A percentile compares a stretch with the other conserved stretches of the same genome.
Conservation (phyloP, 1,140 invertebrate genomes). For the Drosophila nigromelanica region DNA sequence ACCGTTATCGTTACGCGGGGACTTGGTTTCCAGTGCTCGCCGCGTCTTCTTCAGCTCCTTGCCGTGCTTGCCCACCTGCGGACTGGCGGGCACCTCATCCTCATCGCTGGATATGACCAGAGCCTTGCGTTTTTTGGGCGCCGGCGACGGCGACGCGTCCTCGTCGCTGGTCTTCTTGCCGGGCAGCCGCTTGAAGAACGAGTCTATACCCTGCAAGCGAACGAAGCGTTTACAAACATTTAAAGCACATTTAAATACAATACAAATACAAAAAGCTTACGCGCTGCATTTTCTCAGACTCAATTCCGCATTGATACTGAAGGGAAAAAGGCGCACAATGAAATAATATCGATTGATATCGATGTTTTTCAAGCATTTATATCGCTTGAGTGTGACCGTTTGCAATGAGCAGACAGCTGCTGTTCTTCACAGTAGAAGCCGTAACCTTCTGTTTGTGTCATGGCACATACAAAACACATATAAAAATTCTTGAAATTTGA, state of each 20-base stretch:
- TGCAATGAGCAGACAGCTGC: not conserved
- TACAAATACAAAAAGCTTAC: conserved; percentile 51
- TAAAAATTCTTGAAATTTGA: no score
- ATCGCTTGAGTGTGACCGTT: conserved; percentile 13
- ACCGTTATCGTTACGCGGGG: conserved; percentile 20
- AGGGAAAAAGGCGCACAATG: conserved; percentile 35
- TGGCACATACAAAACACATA: not conserved
- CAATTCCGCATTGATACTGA: conserved; percentile 7
- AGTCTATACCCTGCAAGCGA: conserved; percentile 54
- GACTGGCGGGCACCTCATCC: conserved; percentile 60
- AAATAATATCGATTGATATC: conserved; percentile 21
- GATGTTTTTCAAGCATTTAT: conserved; percentile 6
- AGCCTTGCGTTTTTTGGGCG: conserved; percentile 70
- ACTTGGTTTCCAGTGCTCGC: conserved; percentile 10
- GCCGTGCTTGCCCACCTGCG: conserved; percentile 39
- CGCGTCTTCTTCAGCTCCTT: conserved; percentile 44
- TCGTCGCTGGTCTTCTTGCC: conserved; percentile 45
- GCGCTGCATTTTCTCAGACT: conserved; percentile 52
- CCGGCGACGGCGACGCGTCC: conserved; percentile 45
- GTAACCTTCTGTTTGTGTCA: conserved; percentile 18
- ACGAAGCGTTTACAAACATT: not conserved
- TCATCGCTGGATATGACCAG: conserved; percentile 76
- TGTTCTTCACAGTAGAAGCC: not conserved
- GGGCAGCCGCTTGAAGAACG: conserved; percentile 62
- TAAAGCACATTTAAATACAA: no score